phyloP scores from a whole-genome alignment of 2,888 invertebrate species.

The Scelioninae gen. 2 region DNA sequence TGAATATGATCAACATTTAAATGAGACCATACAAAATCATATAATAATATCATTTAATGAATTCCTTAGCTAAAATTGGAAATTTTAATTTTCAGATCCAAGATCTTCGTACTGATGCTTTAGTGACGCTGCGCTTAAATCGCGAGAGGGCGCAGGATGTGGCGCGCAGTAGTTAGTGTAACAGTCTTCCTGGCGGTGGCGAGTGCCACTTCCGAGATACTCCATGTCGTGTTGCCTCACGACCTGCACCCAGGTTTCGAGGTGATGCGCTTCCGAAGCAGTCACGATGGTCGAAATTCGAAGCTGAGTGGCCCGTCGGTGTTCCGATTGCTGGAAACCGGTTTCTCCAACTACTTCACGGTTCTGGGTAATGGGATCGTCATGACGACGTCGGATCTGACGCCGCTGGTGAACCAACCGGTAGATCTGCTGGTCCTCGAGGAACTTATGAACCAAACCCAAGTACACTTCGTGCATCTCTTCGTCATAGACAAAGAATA shows the following conservation, averaged over 20 bases:
- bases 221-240: conserved; percentile 85
- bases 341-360: conserved; percentile 90
- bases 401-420: conserved; percentile 87
- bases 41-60: too few relatives aligned
- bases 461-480: conserved; percentile 87
- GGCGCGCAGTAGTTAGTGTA: conserved; percentile 66
- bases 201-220: conserved; percentile 54
- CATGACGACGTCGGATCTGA: conserved; percentile 92
- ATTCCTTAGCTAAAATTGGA: too few relatives aligned
- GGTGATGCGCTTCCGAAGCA: conserved; percentile 85
- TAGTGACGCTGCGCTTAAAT: conserved; percentile 64
- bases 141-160: conserved; percentile 68
- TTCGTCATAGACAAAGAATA: conserved; percentile 89
- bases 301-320: conserved; percentile 76
- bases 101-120: conserved; percentile 68
- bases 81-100: conserved; percentile 38
- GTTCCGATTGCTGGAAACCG: conserved; percentile 85
- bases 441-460: conserved; percentile 86
- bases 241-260: conserved; percentile 93
- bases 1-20: too few relatives aligned
- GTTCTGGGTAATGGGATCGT: conserved; percentile 91
- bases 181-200: conserved; percentile 63
- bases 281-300: conserved; percentile 71
- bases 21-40: too few relatives aligned
- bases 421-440: conserved; percentile 89